Evolutionary conservation across 2,797 vertebrate species (phyloP).

Genomic region (Falco naumanni): DNA sequence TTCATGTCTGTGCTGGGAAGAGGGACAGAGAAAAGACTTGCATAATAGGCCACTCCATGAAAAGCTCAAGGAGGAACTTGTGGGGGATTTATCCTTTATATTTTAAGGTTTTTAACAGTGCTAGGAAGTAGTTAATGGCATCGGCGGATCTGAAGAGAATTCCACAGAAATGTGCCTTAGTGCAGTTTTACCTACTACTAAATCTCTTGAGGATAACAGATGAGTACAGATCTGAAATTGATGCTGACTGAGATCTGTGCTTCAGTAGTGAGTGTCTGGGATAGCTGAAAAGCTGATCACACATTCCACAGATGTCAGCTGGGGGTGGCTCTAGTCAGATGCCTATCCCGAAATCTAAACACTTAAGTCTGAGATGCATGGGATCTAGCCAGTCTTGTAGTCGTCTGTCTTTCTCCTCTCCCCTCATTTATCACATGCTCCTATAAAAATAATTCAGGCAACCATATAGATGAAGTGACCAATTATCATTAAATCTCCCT

Average conservation of each 20-base stretch:
- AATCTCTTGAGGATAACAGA: neutral
- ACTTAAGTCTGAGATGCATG: neutral
- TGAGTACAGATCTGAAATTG: neutral
- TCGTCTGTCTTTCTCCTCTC: neutral
- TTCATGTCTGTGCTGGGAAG: rapidly evolving
- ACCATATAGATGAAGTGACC: neutral
- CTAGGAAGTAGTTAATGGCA: neutral
- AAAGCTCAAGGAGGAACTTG: neutral
- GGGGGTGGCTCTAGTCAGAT: neutral
- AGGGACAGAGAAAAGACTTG: neutral
- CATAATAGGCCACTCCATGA: neutral
- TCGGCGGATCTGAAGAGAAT: neutral
- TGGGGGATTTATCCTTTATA: neutral
- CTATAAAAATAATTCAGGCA: neutral
- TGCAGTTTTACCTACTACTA: neutral
- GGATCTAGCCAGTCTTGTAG: neutral
- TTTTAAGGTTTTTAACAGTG: neutral
- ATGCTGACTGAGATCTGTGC: neutral
- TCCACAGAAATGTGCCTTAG: neutral
- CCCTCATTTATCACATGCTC: neutral
- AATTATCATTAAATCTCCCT: neutral
- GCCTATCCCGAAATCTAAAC: neutral
- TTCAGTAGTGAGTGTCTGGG: neutral
- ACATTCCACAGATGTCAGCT: neutral
- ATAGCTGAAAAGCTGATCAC: constrained; percentile 15